Evolutionary conservation across 2,113 vertebrate species (phyloP), one percentile per base, ranked within the genome.

Genomic region (Bujurquina vittata): DNA sequence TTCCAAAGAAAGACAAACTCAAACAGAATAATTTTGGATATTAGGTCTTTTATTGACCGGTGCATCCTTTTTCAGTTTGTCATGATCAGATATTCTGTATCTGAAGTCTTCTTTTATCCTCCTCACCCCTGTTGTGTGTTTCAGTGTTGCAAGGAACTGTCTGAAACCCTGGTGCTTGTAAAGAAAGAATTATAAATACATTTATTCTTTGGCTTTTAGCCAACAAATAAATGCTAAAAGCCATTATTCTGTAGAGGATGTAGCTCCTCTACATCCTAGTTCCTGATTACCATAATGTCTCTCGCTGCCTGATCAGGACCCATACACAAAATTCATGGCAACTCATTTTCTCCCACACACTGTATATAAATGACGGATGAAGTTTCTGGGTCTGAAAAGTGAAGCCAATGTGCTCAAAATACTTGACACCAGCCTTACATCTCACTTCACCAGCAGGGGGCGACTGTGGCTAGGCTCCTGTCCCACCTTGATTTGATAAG

Each of bases 21-120:
- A 72, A 72, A 72, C 6, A 1, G 11, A 72, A 72, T 72, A n/a
- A 54, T 0, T 72, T 31, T 72, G 65, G 26, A 72, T 49, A 46
- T 72, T 72, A 14, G 26, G 23, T 52, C 49, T 65, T 54, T 67
- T 72, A 29, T 54, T 20, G 7, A 54, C 52, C 52, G 20, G 49
- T 72, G 17, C 11, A 52, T 52, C 65, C 49, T 52, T 72, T 72
- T 52, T 72, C 65, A 52, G 23, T 52, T 72, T 52, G 43, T 72
- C 65, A 72, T 52, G 65, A 72, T 72, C 65, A 72, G 23, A 52
- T 31, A 52, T 72, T 72, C 26, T 72, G 10, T 72, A 72, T 52
- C 65, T 52, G 65, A 72, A 72, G 43, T 22, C 23, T 31, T 15
- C 31, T 72, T 72, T 72, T 52, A 20, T 72, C 43, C 23, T 18